Evolutionary conservation across 2,797 vertebrate species (phyloP).

Genomic region (Leuciscus waleckii): DNA sequence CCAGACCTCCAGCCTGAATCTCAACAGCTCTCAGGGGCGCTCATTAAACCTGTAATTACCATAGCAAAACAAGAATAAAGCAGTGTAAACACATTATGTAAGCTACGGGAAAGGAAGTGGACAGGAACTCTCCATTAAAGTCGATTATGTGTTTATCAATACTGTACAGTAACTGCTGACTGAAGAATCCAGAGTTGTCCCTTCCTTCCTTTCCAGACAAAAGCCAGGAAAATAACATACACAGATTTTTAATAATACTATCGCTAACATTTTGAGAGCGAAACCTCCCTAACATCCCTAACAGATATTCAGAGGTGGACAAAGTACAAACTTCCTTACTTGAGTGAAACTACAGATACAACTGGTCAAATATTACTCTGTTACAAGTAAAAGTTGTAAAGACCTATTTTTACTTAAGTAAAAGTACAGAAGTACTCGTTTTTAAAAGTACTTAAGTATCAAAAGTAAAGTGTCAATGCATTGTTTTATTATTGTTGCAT

Average conservation of each 20-base stretch:
- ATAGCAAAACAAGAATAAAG: conserved; percentile 1
- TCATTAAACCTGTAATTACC: conserved; percentile 31
- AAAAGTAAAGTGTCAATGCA: too few species aligned
- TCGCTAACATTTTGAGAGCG: neutral
- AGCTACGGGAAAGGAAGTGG: neutral
- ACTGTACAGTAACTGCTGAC: neutral
- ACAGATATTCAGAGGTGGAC: neutral
- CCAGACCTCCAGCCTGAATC: conserved; percentile 1
- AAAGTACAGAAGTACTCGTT: too few species aligned
- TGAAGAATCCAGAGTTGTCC: neutral
- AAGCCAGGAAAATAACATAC: neutral
- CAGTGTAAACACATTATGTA: neutral
- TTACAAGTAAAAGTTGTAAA: too few species aligned
- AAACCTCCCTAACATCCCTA: neutral
- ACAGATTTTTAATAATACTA: neutral
- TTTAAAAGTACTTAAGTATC: too few species aligned
- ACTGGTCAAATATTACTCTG: too few species aligned
- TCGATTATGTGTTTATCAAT: conserved; percentile 24
- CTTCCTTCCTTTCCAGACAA: neutral
- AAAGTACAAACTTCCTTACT: too few species aligned
- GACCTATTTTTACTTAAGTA: too few species aligned
- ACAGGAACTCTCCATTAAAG: conserved; percentile 1
- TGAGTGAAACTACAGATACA: too few species aligned
- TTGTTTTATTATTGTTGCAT: too few species aligned
- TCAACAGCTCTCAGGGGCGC: conserved; percentile 2